Percentiles rank a stretch among this genome's conserved stretches.
These are phyloP conservation scores for Macropodus opercularis DNA, from an alignment of 2,797 vertebrate genomes.

Conservation along the genomic window DNA sequence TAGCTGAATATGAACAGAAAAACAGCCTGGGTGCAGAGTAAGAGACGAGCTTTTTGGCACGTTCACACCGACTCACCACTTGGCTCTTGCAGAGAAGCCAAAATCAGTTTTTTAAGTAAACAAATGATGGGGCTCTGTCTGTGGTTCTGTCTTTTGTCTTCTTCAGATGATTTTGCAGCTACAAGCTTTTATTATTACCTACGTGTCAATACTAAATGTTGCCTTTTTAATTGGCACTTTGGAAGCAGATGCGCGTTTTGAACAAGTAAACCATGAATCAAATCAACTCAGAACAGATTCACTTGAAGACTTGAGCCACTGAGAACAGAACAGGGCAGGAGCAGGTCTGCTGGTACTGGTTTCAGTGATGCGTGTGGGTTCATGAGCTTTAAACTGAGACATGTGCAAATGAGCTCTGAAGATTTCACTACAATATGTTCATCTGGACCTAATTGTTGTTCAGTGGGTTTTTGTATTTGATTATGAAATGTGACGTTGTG, in stretches of 20 bases:
- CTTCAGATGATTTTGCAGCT: slow-evolving; percentile 7
- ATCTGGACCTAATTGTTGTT: no score
- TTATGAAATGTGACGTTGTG: no score
- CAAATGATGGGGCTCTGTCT: not conserved
- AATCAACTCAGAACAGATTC: not conserved
- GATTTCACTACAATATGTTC: not conserved
- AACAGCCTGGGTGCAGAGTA: not conserved
- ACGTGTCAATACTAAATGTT: slow-evolving; percentile 2
- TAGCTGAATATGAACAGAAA: no score
- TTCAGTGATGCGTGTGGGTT: no score
- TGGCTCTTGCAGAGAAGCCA: slow-evolving; percentile 5
- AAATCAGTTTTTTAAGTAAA: slow-evolving; percentile 6
- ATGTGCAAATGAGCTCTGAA: not conserved
- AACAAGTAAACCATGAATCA: not conserved
- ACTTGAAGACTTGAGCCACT: slow-evolving; percentile 1
- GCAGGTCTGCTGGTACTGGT: no score
- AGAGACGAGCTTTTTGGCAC: slow-evolving; percentile 1
- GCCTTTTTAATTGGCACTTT: slow-evolving; percentile 4
- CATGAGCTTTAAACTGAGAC: not conserved
- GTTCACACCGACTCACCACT: slow-evolving; percentile 1
- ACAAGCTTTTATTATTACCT: not conserved
- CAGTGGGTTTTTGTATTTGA: no score
- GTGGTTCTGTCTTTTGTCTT: slow-evolving; percentile 7
- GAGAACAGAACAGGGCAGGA: no score
- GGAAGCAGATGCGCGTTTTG: not conserved